These are phyloP conservation scores for Danionella cerebrum DNA, from an alignment of 2,113 vertebrate species.

Conservation along the genomic window DNA sequence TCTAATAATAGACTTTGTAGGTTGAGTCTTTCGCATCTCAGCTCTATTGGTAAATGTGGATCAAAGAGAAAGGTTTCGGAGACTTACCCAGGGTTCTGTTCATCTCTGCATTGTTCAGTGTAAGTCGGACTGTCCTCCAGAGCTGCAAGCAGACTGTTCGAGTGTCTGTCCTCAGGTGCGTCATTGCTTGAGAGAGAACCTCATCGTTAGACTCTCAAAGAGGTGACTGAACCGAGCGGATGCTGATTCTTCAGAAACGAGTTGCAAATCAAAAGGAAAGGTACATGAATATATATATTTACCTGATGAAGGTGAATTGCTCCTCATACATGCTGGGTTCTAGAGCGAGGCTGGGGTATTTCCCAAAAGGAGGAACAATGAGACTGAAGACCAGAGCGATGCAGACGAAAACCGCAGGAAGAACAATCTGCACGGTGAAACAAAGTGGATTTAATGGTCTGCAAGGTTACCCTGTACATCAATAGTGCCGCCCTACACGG, in stretches of 20 bases:
- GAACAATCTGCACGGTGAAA: conserved; percentile 76
- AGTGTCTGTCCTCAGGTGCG: conserved; percentile 74
- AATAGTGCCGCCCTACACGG: too few species aligned
- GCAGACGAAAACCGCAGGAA: conserved; percentile 94
- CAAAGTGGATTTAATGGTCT: not conserved
- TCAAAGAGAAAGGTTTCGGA: not conserved
- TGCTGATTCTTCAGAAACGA: too few species aligned
- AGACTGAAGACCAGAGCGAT: conserved; percentile 94
- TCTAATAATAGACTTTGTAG: too few species aligned
- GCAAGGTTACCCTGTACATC: not conserved
- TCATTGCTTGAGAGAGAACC: conserved; percentile 73
- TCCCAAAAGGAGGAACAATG: conserved; percentile 93
- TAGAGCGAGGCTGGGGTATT: conserved; percentile 86
- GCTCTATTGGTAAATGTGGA: too few species aligned
- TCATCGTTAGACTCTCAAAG: not conserved
- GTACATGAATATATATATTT: not conserved
- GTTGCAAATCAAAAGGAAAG: too few species aligned
- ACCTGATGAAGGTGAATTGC: conserved; percentile 94
- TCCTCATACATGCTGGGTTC: conserved; percentile 93
- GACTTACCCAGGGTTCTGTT: conserved; percentile 75
- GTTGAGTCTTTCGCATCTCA: too few species aligned
- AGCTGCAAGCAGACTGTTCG: conserved; percentile 70
- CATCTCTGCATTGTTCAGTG: conserved; percentile 80
- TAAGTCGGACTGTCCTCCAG: conserved; percentile 79
- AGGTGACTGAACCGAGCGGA: too few species aligned